Base-by-base conservation (phyloP, 2,888 invertebrate species). In the Eristalis arbustorum region DNA sequence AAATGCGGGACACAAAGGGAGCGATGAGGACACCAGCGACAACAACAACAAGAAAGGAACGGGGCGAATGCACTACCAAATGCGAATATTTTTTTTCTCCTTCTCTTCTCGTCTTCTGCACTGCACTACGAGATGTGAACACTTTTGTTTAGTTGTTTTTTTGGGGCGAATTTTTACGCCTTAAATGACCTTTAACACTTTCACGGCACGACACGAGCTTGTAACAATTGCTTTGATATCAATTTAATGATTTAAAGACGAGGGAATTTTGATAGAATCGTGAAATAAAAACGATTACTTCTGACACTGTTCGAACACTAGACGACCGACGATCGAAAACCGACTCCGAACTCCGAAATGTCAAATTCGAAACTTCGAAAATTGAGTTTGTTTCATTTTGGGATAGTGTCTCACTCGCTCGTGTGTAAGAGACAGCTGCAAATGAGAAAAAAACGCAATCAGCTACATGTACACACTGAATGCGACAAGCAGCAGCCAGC, bases 21-120 rank as follows among this genome's bases (percentile, higher is more conserved):
- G 42, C 18, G 31, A 49, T 49, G 49, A 49, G 49, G 49, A 49
- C 18, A 49, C 49, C 49, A 49, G 49, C 49, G 49, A 49, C 56
- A 62, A 78, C 40, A 81, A 68, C 76, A 67, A 78, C 56, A 67
- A 69, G 68, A 67, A 71, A 84, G 63, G 59, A 69, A 74, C 68
- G 75, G 75, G 83, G 83, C 87, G 83, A 83, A 83, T 83, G 87
- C 87, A 83, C 75, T 87, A 87, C 87, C 87, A 75, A 82, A 83
- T 83, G 87, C 76, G 71, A 87, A 67, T 83, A 83, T 87, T 83
- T 83, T 83, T 74, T 71, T 25, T 59, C 63, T 57, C 62, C 31
- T 28, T 23, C 59, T 59, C 25, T 13, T 23, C 59, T 25, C 59
- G 25, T 49, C 49, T 49, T 83, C 61, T 84, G 73, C 81, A 57